Conservation (phyloP, 2,113 vertebrate genomes). For the Benitochromis conjunctus region DNA sequence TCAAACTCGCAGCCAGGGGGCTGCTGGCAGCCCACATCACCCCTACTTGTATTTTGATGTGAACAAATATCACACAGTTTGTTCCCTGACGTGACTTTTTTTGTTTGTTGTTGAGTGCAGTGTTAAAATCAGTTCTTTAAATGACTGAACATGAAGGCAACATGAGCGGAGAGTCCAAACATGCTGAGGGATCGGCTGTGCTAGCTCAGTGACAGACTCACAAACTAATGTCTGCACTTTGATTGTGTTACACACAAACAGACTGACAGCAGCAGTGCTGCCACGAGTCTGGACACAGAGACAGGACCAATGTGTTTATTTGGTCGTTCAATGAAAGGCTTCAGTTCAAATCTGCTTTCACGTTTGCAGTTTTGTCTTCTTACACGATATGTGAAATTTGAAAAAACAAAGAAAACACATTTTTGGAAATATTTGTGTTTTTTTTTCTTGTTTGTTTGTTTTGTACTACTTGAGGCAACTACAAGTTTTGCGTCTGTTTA, state of each 20-base stretch:
- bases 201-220: background rate
- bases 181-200: fast-evolving
- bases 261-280: background rate
- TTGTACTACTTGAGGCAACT: background rate
- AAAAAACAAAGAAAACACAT: background rate
- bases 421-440: background rate
- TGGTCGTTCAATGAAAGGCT: fast-evolving
- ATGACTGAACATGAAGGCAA: fast-evolving
- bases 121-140: background rate
- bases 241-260: fast-evolving
- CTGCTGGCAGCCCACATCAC: background rate
- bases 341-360: background rate
- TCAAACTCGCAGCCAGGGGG: fast-evolving
- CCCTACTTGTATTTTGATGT: background rate
- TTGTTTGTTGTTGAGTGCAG: background rate
- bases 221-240: background rate
- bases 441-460: background rate
- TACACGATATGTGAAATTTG: background rate
- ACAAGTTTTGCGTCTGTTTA: background rate
- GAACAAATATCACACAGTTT: background rate
- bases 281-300: background rate
- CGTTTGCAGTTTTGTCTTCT: background rate
- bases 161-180: background rate
- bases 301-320: fast-evolving
- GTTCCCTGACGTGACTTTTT: fast-evolving